Conservation (phyloP, 2,113 vertebrate genomes). For the Saguinus midas region DNA sequence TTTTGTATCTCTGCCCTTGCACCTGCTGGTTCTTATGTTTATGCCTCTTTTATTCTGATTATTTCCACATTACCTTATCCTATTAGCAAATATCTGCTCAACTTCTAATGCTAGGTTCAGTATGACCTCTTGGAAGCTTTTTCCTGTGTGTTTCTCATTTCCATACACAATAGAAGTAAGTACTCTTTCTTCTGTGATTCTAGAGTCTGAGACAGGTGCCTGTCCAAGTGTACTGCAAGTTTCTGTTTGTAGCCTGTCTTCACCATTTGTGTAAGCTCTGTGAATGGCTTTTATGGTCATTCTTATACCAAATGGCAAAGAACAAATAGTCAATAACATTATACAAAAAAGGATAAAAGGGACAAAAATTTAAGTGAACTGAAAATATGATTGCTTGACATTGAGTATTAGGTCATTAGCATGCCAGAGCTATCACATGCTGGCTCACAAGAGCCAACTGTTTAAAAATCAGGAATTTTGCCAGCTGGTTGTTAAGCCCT, state of each 20-base stretch:
- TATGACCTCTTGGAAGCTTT: not conserved
- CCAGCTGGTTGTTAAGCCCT: not conserved
- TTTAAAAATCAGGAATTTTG: not conserved
- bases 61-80: not conserved
- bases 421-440: not conserved
- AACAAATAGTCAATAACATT: not conserved
- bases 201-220: not conserved
- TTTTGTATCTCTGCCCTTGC: not conserved
- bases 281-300: not conserved
- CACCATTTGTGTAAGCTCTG: not conserved
- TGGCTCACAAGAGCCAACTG: not conserved
- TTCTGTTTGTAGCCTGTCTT: not conserved
- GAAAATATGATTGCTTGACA: not conserved
- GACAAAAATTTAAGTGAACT: not conserved
- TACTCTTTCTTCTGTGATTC: not conserved
- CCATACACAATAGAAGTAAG: not conserved
- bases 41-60: not conserved
- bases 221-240: too few species aligned
- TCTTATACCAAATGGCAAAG: not conserved
- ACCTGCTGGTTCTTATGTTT: not conserved
- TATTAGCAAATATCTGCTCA: not conserved
- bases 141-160: too few species aligned
- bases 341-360: not conserved
- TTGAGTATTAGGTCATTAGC: not conserved
- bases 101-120: not conserved